Conservation (phyloP, 2,888 invertebrate genomes). For the Dryococelus australis region DNA sequence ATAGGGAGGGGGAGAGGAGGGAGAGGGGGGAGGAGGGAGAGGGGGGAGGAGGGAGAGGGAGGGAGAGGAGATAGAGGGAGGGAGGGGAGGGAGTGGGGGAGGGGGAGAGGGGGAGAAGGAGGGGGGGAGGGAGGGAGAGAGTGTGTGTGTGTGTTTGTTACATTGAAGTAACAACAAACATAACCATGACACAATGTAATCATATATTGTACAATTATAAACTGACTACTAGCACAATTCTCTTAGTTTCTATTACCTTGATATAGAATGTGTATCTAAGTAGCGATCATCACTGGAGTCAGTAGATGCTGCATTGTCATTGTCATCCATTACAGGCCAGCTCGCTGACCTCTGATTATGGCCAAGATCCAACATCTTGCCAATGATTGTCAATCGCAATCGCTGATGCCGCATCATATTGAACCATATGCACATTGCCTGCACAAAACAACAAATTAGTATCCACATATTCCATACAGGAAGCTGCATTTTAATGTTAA, state of each 20-base stretch:
- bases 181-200: no score
- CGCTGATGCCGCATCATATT: constrained; percentile 87
- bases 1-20: no score
- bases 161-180: no score
- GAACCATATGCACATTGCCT: constrained; percentile 90
- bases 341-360: constrained; percentile 18
- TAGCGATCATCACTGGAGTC: constrained; percentile 36
- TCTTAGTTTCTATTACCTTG: background rate
- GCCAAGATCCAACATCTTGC: constrained; percentile 66
- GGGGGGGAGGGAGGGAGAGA: no score
- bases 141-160: no score
- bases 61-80: no score
- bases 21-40: no score
- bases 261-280: constrained; percentile 19
- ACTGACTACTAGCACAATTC: background rate
- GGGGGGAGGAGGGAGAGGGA: no score
- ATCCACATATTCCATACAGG: background rate
- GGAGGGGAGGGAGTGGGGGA: no score
- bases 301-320: constrained; percentile 39
- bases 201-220: no score
- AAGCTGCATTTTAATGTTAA: background rate
- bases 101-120: no score
- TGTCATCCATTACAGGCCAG: constrained; percentile 43
- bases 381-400: constrained; percentile 78
- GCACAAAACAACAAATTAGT: constrained; percentile 44